Evolutionary conservation across 2,113 vertebrate genomes (phyloP).

Genomic region (Platichthys flesus): DNA sequence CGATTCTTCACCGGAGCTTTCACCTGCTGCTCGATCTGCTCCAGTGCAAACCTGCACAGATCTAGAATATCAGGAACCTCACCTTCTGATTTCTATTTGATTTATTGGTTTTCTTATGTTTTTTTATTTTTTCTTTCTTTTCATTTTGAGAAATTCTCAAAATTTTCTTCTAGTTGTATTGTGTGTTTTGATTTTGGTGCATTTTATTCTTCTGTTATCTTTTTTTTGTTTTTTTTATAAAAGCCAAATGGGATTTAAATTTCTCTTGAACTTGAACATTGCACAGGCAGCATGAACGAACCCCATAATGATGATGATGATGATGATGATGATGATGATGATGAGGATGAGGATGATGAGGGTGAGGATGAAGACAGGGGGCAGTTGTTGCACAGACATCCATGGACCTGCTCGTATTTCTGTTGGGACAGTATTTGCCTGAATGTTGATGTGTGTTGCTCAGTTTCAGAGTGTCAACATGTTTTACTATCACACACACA

Average conservation of each 20-base stretch:
- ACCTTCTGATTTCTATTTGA: not conserved
- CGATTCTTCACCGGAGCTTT: conserved; percentile 28
- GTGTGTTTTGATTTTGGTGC: not conserved
- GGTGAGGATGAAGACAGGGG: not conserved
- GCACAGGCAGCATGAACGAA: conserved; percentile 5
- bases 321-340: not conserved
- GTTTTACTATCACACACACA: not conserved
- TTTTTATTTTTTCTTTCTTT: not conserved
- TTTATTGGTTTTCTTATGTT: not conserved
- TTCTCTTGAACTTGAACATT: conserved; percentile 19
- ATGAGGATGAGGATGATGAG: not conserved
- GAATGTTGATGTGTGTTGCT: not conserved
- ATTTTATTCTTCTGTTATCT: not conserved
- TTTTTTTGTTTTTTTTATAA: not conserved
- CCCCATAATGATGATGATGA: not conserved
- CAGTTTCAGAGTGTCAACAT: not conserved
- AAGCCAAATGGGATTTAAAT: conserved; percentile 9
- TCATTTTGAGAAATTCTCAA: not conserved
- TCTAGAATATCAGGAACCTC: not conserved
- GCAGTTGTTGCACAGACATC: conserved; percentile 26
- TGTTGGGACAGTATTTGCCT: conserved; percentile 13
- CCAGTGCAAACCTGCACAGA: no score
- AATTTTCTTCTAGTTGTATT: not conserved
- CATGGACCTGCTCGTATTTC: conserved; percentile 11
- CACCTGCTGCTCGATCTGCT: no score